Evolutionary conservation across 2,797 vertebrate species (phyloP).

Genomic region (Galagoides demidoff): DNA sequence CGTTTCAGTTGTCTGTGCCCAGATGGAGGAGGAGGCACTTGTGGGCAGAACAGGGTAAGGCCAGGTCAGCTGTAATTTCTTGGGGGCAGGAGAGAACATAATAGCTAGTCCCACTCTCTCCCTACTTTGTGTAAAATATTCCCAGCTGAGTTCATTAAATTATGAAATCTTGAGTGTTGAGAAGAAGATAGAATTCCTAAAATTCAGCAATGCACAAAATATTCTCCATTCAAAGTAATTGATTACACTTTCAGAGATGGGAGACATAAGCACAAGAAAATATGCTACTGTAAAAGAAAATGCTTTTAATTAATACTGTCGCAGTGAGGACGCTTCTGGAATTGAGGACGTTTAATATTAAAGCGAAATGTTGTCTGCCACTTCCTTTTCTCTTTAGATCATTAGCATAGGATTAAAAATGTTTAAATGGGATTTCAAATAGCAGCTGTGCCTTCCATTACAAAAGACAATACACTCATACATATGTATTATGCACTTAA

Average conservation of each 20-base stretch:
- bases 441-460: conserved; percentile 73
- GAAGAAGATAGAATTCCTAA: conserved; percentile 22
- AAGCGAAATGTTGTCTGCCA: conserved; percentile 29
- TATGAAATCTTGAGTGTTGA: neutral
- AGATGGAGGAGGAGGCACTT: neutral
- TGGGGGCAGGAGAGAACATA: neutral
- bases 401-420: conserved; percentile 70
- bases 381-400: conserved; percentile 65
- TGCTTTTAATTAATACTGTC: conserved; percentile 48
- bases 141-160: neutral
- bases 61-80: neutral
- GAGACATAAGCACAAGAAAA: neutral
- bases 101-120: neutral
- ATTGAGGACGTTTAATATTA: conserved; percentile 40
- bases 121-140: neutral
- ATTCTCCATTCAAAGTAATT: conserved; percentile 30
- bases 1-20: neutral
- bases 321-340: neutral
- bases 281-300: neutral
- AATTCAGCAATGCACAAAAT: neutral
- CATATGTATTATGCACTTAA: conserved; percentile 78
- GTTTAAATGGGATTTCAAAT: conserved; percentile 62
- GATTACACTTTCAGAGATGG: neutral
- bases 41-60: neutral
- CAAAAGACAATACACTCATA: conserved; percentile 74